Evolutionary conservation across 2,797 vertebrate genomes (phyloP).

Genomic region (Enteromius argenteus): DNA sequence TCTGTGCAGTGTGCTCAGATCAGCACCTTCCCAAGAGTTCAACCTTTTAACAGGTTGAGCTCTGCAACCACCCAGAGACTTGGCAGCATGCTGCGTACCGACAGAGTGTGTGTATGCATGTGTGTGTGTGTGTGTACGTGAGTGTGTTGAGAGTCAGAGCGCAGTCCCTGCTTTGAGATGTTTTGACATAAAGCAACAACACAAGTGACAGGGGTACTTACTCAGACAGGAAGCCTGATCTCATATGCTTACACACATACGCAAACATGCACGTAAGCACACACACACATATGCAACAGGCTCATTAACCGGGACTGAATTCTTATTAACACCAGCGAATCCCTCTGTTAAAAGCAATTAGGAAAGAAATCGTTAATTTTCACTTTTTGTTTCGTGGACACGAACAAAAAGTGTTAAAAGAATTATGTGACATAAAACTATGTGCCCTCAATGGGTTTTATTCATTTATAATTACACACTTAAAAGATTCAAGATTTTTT

Average conservation of each 20-base stretch:
- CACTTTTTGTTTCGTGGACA: neutral
- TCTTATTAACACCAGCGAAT: constrained; percentile 28
- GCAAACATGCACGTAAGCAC: constrained; percentile 40
- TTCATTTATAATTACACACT: constrained; percentile 1
- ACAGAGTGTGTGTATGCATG: constrained; percentile 41
- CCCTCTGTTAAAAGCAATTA: constrained; percentile 34
- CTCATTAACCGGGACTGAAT: constrained; percentile 25
- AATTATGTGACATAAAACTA: constrained; percentile 17
- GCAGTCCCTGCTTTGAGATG: constrained; percentile 80
- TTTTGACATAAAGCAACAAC: constrained; percentile 82
- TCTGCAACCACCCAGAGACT: constrained; percentile 76
- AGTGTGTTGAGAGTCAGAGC: constrained; percentile 70
- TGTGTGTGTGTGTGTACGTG: constrained; percentile 41
- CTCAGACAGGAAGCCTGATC: constrained; percentile 72
- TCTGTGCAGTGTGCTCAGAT: constrained; percentile 70
- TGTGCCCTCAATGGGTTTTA: neutral
- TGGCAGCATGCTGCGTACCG: constrained; percentile 67
- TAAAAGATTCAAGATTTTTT: neutral
- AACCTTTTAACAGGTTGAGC: constrained; percentile 78
- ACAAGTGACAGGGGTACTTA: constrained; percentile 81
- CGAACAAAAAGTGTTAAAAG: constrained; percentile 12
- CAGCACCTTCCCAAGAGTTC: constrained; percentile 77
- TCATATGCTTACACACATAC: constrained; percentile 52
- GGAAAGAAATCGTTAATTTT: constrained; percentile 23
- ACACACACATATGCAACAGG: constrained; percentile 42